A percentile compares a stretch with the other conserved stretches of the same genome.
Conservation (phyloP, 2,888 invertebrate genomes). For the Lypha dubia region DNA sequence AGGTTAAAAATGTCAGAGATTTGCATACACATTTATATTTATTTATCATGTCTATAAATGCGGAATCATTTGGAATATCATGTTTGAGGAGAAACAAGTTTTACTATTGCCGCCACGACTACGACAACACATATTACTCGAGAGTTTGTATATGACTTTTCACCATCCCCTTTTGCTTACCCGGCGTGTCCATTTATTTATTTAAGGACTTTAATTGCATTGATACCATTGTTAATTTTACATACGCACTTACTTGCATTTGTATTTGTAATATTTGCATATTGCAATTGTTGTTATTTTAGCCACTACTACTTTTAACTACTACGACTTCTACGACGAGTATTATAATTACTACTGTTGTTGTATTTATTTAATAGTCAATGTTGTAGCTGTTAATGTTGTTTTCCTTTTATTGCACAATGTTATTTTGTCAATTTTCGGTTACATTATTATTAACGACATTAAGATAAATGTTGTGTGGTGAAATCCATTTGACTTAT, state of each 20-base stretch:
- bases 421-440: slow-evolving; percentile 70
- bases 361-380: no score
- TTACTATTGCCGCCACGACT: slow-evolving; percentile 7
- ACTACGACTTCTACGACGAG: not conserved
- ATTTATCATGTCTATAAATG: slow-evolving; percentile 36
- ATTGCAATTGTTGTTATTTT: slow-evolving; percentile 33
- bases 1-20: slow-evolving; percentile 71
- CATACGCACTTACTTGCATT: slow-evolving; percentile 21
- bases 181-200: slow-evolving; percentile 42
- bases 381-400: slow-evolving; percentile 28
- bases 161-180: not conserved
- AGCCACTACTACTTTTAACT: slow-evolving; percentile 6
- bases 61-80: slow-evolving; percentile 5
- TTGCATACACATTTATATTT: slow-evolving; percentile 56
- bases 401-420: slow-evolving; percentile 50
- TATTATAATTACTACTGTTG: slow-evolving; percentile 25
- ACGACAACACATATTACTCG: no score
- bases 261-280: slow-evolving; percentile 61
- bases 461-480: slow-evolving; percentile 74
- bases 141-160: not conserved
- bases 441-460: slow-evolving; percentile 73
- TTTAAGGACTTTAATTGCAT: slow-evolving; percentile 61
- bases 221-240: slow-evolving; percentile 66
- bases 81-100: slow-evolving; percentile 17
- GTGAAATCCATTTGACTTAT: slow-evolving; percentile 61